Evolutionary conservation across 2,888 invertebrate species (phyloP).

Genomic region (Theretra japonica): DNA sequence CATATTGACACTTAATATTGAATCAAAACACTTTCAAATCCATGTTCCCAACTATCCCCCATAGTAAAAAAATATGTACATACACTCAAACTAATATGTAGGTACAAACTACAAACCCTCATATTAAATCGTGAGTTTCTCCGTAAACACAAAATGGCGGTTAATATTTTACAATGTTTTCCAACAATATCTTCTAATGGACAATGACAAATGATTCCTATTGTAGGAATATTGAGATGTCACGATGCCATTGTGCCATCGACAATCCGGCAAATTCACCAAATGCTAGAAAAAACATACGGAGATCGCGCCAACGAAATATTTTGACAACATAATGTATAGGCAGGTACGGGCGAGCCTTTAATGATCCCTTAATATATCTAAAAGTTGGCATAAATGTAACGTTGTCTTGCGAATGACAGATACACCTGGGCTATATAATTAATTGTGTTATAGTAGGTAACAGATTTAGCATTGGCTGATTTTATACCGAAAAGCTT

Average conservation of each 20-base stretch:
- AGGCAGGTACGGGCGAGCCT: slow-evolving; percentile 65
- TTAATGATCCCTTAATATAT: slow-evolving; percentile 75
- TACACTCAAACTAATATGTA: not conserved
- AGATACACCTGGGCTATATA: not conserved
- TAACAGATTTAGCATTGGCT: not conserved
- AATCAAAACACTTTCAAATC: too few species aligned
- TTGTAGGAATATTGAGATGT: slow-evolving; percentile 80
- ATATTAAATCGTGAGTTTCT: slow-evolving; percentile 30
- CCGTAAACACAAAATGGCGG: slow-evolving; percentile 29
- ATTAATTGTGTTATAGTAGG: not conserved
- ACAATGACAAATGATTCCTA: slow-evolving; percentile 82
- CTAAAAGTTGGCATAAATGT: slow-evolving; percentile 47
- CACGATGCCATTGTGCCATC: slow-evolving; percentile 66
- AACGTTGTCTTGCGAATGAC: not conserved
- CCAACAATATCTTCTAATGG: slow-evolving; percentile 81
- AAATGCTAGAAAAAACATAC: slow-evolving; percentile 63
- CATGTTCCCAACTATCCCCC: too few species aligned
- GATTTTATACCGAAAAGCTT: too few species aligned
- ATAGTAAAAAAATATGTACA: slow-evolving; percentile 7
- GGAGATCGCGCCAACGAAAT: slow-evolving; percentile 65
- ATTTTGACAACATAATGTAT: slow-evolving; percentile 83
- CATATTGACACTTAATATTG: too few species aligned
- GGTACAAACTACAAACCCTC: slow-evolving; percentile 19
- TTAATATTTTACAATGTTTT: slow-evolving; percentile 68
- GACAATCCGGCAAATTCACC: slow-evolving; percentile 77